A percentile compares a stretch with the other conserved stretches of the same genome.
These are phyloP conservation scores for Pantherophis guttatus DNA, from an alignment of 2,113 vertebrate genomes.

Conservation along the genomic window DNA sequence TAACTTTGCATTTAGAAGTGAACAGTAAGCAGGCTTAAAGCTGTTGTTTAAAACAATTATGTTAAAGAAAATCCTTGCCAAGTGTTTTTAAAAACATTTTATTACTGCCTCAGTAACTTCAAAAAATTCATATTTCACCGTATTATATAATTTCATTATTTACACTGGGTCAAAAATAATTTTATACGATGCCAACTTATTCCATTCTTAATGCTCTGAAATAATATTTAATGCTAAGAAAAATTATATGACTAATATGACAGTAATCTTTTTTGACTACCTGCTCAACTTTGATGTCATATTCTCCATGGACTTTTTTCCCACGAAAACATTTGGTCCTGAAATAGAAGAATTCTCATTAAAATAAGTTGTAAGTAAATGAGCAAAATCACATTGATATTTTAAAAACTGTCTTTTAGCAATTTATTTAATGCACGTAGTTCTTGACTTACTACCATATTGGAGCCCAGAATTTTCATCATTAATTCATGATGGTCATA, in stretches of 20 bases:
- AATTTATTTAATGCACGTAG: not conserved
- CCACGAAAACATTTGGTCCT: conserved; percentile 95
- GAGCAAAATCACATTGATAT: not conserved
- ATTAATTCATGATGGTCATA: not conserved
- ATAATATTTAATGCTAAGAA: not conserved
- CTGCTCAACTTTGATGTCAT: conserved; percentile 95
- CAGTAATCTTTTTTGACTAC: conserved; percentile 63
- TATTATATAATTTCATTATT: not conserved
- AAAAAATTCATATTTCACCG: not conserved
- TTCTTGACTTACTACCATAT: not conserved
- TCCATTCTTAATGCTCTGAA: not conserved
- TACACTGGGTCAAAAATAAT: not conserved
- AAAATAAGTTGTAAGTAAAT: not conserved
- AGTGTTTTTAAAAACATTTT: not conserved
- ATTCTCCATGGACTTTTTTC: conserved; percentile 92
- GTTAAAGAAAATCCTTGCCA: not conserved
- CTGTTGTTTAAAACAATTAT: not conserved
- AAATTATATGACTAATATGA: not conserved
- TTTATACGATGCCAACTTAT: not conserved
- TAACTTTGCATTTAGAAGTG: not conserved
- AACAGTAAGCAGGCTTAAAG: not conserved
- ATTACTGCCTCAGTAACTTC: not conserved
- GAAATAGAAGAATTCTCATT: conserved; percentile 24
- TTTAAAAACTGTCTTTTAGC: not conserved
- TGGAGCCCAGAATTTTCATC: not conserved